Conservation (phyloP, 2,797 vertebrate species). For the Ambastaia sidthimunki region DNA sequence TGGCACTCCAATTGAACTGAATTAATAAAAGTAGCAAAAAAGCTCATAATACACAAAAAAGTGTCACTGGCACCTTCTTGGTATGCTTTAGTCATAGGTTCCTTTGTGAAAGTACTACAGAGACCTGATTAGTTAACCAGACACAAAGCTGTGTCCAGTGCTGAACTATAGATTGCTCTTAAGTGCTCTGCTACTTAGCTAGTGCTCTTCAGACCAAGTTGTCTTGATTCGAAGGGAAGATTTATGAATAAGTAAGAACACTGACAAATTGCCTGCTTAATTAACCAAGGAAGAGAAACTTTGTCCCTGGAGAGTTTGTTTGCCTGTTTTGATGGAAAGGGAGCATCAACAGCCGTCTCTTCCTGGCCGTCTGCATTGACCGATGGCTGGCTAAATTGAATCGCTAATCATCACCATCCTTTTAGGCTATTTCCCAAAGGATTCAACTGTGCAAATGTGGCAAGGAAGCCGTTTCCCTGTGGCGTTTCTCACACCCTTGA, state of each 20-base stretch:
- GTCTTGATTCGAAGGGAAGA: slow-evolving; percentile 73
- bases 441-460: slow-evolving; percentile 33
- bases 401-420: slow-evolving; percentile 78
- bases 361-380: slow-evolving; percentile 71
- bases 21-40: background rate
- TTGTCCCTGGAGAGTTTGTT: slow-evolving; percentile 57
- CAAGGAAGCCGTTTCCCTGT: slow-evolving; percentile 27
- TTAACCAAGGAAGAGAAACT: slow-evolving; percentile 75
- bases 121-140: slow-evolving; percentile 51
- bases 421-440: slow-evolving; percentile 70
- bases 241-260: slow-evolving; percentile 82
- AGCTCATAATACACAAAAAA: background rate
- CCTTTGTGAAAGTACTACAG: background rate
- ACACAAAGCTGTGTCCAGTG: slow-evolving; percentile 49
- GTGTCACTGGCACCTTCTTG: background rate
- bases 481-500: slow-evolving; percentile 62
- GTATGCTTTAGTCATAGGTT: background rate
- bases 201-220: slow-evolving; percentile 62
- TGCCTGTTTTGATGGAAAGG: slow-evolving; percentile 64
- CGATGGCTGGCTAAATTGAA: slow-evolving; percentile 81
- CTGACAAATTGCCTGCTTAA: slow-evolving; percentile 76
- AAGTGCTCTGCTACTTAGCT: slow-evolving; percentile 77
- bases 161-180: slow-evolving; percentile 72
- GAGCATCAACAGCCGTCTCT: slow-evolving; percentile 63
- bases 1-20: background rate